phyloP scores from a whole-genome alignment of 2,888 invertebrate genomes.

The Trachelus stipa region DNA sequence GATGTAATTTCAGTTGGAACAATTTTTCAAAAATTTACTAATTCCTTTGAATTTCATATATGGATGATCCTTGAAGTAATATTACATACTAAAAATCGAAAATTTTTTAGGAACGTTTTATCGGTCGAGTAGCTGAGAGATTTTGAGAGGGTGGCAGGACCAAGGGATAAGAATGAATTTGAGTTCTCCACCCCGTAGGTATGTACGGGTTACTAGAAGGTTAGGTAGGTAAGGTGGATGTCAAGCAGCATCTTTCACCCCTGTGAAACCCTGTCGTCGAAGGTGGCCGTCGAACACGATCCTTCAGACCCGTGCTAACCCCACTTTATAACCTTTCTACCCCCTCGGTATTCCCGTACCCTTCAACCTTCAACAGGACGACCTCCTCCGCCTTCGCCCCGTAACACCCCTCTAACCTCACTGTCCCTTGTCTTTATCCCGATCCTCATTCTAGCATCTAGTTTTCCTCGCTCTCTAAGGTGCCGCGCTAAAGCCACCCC shows the following conservation, averaged over 20 bases:
- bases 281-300: slow-evolving; percentile 61
- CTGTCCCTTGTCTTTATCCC: slow-evolving; percentile 16
- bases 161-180: neutral
- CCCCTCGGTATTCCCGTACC: slow-evolving; percentile 29
- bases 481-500: too few relatives aligned
- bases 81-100: too few relatives aligned
- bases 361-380: slow-evolving; percentile 23
- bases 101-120: too few relatives aligned
- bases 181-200: neutral
- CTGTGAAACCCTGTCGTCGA: slow-evolving; percentile 53
- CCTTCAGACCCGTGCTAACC: slow-evolving; percentile 59
- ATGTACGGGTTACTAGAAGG: neutral
- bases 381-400: slow-evolving; percentile 11
- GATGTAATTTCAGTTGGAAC: too few relatives aligned
- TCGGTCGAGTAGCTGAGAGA: neutral
- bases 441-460: neutral
- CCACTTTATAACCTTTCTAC: slow-evolving; percentile 59
- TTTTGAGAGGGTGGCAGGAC: neutral
- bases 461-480: too few relatives aligned
- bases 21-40: too few relatives aligned
- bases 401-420: slow-evolving; percentile 11
- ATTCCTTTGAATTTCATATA: too few relatives aligned
- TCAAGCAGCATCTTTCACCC: slow-evolving; percentile 50
- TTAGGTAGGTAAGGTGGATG: neutral
- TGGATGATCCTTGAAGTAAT: too few relatives aligned